Evolutionary conservation across 2,797 vertebrate species (phyloP), one percentile per base, ranked within the genome.

Genomic region (Neoniphon sammara): DNA sequence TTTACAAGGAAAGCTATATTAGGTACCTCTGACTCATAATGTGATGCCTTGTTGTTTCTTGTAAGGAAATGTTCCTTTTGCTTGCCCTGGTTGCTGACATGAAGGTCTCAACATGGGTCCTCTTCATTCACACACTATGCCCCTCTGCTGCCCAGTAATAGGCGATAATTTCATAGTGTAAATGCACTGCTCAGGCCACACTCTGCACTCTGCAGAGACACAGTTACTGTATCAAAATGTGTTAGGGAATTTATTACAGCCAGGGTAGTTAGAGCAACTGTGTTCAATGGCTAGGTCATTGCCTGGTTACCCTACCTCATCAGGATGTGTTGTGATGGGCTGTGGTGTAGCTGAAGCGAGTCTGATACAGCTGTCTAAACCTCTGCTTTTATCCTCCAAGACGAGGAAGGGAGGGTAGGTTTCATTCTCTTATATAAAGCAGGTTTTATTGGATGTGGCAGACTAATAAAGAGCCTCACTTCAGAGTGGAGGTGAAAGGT

Each of bases 381-480:
- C 81, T 77, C 58, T 75, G 80, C 79, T 82, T 78, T 82, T 85
- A 87, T 84, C 84, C 70, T 50, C 81, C 61, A 57, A 20, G 52
- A 60, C 70, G 62, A 79, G 61, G 65, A 76, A 80, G 56, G 36
- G 49, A 74, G 81, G 66, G 66, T 46, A 63, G 66, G 8, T 86
- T 87, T 85, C 80, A 82, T 89, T 86, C 85, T 80, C 75, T 78
- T 77, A 75, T 87, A 89, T 83, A 82, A 90, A 84, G 64, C 42
- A 42, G 85, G 52, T 82, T 88, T 92, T 92, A 93, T 92, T 94
- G 87, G 91, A 91, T 89, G 88, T 91, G 91, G 84, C 91, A 91
- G 88, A 90, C 89, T 91, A 93, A 93, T 93, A 93, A 93, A 92
- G 88, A 89, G 79, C 78, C 80, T 81, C 75, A 84, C 84, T 91